Base-by-base conservation (phyloP, 2,888 invertebrate genomes). In the Synergus umbraculus region DNA sequence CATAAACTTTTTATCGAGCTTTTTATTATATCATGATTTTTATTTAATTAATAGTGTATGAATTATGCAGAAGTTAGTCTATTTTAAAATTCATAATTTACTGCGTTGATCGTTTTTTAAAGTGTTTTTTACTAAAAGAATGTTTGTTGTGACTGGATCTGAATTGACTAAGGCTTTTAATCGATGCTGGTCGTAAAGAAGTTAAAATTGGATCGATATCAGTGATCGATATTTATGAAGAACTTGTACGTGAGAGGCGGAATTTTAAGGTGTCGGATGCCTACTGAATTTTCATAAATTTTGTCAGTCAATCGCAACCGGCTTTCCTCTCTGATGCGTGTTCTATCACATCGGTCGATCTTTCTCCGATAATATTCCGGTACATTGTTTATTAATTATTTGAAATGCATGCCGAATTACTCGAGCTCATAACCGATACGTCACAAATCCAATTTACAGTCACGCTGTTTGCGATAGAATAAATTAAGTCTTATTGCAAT, bases 371-470 rank as follows among this genome's bases (percentile, higher is more conserved):
- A 85, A 85, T 86, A 84, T 82, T 85, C 78, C 81, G 79, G 83
- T 84, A 79, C 76, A 77, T 82, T 82, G 67, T 88, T 88, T 88
- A 88, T 90, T 89, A 90, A 91, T 91, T 89, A 89, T 84, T 86
- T 86, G 86, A 88, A 91, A 88, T 86, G 87, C 85, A 83, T 82
- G 85, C 89, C 87, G 88, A 89, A 90, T 91, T 90, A 91, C 88
- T 87, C 82, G 82, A 82, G 84, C 87, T 88, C 84, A 87, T 87
- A 88, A 90, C 88, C 88, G 88, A 90, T 90, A 89, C 87, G 87
- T 89, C 90, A 89, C 88, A 88, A 88, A 86, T 88, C 87, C 87
- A 88, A 91, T 91, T 91, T 89, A 90, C 87, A 86, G 85, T 86
- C 83, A 78, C 83, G 82, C 85, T 83, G 84, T 85, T 84, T 86